Base-by-base conservation (phyloP, 2,797 vertebrate species). In the Rhynchonycteris naso region DNA sequence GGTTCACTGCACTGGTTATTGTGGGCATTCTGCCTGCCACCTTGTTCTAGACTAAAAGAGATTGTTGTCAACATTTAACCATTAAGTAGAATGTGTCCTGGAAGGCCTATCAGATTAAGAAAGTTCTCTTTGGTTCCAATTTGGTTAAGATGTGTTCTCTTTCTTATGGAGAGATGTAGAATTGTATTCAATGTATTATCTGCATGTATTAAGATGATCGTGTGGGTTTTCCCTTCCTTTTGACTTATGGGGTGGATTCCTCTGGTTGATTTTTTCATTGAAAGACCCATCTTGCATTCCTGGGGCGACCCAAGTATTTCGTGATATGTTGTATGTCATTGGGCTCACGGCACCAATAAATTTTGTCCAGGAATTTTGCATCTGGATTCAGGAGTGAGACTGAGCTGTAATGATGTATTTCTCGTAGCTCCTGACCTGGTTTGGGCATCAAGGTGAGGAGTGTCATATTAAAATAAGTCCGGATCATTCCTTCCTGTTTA, bases 1-100 rank as follows among this genome's bases (percentile, higher is more conserved):
- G 19, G 7, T 0, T 13, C 21, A 12, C 38, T 28, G 8, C 0
- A 1, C 1, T 8, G 0, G 15, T n/a, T 11, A 18, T 9, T 5
- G 2, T 7, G 4, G 19, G 24, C 4, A 9, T 3, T 7, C 11
- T 7, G 24, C 9, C 5, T 1, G 0, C 2, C 21, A 5, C 50
- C 66, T 59, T 11, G 21, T 26, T 63, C 56, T 43, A 19, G 4
- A 61, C 28, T 28, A 50, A 14, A 43, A 81, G 63, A 66, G 54
- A 63, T 9, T 6, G 15, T 26, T 85, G 50, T 38, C 78, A 81
- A 59, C 4, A 7, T 9, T 81, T 30, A 26, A 43, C 59, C 33
- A 52, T 52, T 16, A 79, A 54, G 2, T 16, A 4, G 1, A 33
- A 59, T 9, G 22, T 68, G 82, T n/a, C 26, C 50, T 76, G 1